Evolutionary conservation across 2,113 vertebrate genomes (phyloP), one percentile per base, ranked within the genome.

Genomic region (Charina bottae): DNA sequence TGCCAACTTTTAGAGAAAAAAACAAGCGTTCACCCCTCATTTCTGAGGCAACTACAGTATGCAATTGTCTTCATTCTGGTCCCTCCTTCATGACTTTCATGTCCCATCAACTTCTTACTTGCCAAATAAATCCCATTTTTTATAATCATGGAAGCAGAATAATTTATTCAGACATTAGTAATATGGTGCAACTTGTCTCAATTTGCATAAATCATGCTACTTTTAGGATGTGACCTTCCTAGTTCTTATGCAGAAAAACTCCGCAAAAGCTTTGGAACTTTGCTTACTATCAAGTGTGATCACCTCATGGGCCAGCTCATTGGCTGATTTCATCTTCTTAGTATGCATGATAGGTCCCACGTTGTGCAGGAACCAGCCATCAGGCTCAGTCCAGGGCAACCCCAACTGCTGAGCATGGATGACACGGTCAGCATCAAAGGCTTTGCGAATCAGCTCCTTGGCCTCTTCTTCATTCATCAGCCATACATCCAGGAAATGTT

Each of bases 401-500:
- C 98, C 98, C 91, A 99, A 96, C 6, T 98, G 97, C 78, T 98
- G 98, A 62, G 95, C 95, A 1, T 97, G 96, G 94, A 99, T 98
- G 92, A 98, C 59, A 0, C 89, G 95, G 92, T 99, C 98, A 0
- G 97, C 96, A 0, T 96, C 86, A 0, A 99, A 94, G 33, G 95
- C 98, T 89, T 89, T 97, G 58, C 92, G 21, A 2, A 96, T 96
- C 64, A 98, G 95, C 2, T 54, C 94, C 94, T 98, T 98, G 21
- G 98, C 97, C 93, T 99, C 98, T 4, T 93, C 97, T 88, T 99
- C 98, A 0, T 98, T 97, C 97, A 98, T 98, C 8, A 97, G 92
- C 98, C 98, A 98, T 85, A 99, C 94, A n/a, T 98, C 97, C 26
- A 93, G 91, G 88, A 98, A 98, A 59, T 95, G 97, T 90, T 96